These are phyloP conservation scores for Patagioenas fasciata DNA, from an alignment of 2,113 vertebrate species.

Conservation along the genomic window DNA sequence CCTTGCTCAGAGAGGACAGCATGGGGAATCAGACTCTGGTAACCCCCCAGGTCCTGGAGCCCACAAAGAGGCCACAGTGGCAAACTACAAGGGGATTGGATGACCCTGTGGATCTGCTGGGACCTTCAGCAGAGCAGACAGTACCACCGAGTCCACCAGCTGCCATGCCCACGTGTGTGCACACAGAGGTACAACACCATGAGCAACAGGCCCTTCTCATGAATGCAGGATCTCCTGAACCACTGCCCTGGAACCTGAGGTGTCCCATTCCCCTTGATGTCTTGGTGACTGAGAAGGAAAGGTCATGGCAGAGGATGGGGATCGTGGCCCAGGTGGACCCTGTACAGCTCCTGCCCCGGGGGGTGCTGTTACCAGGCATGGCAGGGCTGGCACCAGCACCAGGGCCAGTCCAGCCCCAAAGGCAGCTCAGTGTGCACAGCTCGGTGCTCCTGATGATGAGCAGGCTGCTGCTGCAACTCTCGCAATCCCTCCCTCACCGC, in stretches of 20 bases:
- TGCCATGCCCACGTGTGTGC: fast-evolving
- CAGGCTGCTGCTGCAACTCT: neutral
- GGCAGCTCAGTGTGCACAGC: neutral
- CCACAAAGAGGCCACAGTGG: neutral
- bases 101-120: neutral
- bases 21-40: neutral
- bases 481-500: fast-evolving
- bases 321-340: fast-evolving
- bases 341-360: neutral
- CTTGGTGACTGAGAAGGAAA: neutral
- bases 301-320: neutral
- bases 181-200: neutral
- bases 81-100: neutral
- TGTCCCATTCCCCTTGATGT: fast-evolving
- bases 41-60: neutral
- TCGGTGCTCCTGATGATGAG: fast-evolving
- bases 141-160: neutral
- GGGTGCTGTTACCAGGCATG: neutral
- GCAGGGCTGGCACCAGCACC: neutral
- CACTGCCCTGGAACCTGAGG: fast-evolving
- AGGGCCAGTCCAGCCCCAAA: fast-evolving
- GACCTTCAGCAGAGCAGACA: neutral
- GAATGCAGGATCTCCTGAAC: neutral
- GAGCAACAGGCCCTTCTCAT: neutral
- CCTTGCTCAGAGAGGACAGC: neutral